Evolutionary conservation across 2,888 invertebrate species (phyloP).

Genomic region (Taenaris catops): DNA sequence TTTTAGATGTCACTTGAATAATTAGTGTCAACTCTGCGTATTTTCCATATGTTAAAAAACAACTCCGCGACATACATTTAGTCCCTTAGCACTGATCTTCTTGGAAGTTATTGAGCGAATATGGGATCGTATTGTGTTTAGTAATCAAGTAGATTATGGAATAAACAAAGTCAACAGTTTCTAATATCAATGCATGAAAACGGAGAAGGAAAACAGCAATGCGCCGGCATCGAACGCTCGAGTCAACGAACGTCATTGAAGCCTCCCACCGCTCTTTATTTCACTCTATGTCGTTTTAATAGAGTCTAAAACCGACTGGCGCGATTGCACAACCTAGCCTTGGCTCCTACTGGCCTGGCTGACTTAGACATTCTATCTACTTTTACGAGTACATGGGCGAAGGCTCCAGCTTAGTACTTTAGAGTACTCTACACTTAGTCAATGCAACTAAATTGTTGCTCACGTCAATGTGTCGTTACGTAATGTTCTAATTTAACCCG

Average conservation of each 20-base stretch:
- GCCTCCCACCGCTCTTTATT: conserved; percentile 32
- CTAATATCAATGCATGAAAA: conserved; percentile 77
- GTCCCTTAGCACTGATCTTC: too few species aligned
- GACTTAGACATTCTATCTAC: conserved; percentile 81
- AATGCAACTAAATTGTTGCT: conserved; percentile 38
- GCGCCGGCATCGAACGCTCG: conserved; percentile 73
- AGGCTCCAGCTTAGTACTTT: conserved; percentile 63
- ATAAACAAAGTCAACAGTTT: conserved; percentile 61
- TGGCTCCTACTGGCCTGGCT: conserved; percentile 78
- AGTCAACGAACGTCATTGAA: conserved; percentile 80
- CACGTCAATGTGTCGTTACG: conserved; percentile 32
- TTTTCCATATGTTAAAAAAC: too few species aligned
- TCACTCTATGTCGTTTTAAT: conserved; percentile 30
- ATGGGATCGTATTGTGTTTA: conserved; percentile 17
- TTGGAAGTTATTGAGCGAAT: too few species aligned
- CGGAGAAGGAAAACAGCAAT: conserved; percentile 78
- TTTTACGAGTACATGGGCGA: conserved; percentile 75
- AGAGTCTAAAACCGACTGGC: conserved; percentile 40
- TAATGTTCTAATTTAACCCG: conserved; percentile 50
- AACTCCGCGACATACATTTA: too few species aligned
- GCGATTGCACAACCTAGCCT: conserved; percentile 62
- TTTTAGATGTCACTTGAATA: neutral
- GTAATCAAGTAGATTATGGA: conserved; percentile 32
- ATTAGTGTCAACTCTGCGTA: neutral
- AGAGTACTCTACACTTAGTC: conserved; percentile 44